These are phyloP conservation scores for Labeo catla DNA, from an alignment of 2,113 vertebrate species.

Conservation along the genomic window DNA sequence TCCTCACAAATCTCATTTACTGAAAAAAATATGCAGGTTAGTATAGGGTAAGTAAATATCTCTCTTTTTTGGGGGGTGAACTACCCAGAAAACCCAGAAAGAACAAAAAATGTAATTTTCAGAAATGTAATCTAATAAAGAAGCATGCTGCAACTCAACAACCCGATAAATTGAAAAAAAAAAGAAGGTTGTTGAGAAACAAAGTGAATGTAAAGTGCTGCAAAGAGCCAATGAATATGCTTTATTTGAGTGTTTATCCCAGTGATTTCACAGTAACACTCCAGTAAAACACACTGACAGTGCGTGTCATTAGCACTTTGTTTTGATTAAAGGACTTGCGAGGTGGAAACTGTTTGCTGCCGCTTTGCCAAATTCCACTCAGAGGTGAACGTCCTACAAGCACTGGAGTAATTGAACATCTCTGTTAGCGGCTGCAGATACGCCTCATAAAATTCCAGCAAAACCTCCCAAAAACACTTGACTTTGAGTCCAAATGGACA, in stretches of 20 bases:
- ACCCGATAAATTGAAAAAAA: neutral
- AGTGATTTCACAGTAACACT: neutral
- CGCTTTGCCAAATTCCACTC: constrained; percentile 6
- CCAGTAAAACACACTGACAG: neutral
- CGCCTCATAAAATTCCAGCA: constrained; percentile 6
- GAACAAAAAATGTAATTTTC: too few species aligned
- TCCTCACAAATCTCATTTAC: neutral
- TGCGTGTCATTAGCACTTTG: neutral
- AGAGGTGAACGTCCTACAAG: constrained; percentile 15
- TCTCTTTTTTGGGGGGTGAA: too few species aligned
- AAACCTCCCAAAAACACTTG: neutral
- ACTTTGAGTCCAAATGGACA: neutral
- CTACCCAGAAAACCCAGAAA: too few species aligned
- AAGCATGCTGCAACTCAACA: neutral
- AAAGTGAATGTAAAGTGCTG: neutral
- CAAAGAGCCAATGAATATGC: neutral
- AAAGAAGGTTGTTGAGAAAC: neutral
- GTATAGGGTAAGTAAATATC: too few species aligned
- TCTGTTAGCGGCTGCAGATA: neutral
- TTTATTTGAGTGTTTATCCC: neutral
- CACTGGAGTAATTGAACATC: neutral
- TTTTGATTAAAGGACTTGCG: neutral
- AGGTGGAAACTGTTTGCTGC: neutral
- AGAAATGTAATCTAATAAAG: too few species aligned
- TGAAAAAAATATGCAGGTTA: too few species aligned